A percentile compares a stretch with the other conserved stretches of the same genome.
Evolutionary conservation across 2,888 invertebrate genomes (phyloP).

Genomic region (Netelia fuscicornis): DNA sequence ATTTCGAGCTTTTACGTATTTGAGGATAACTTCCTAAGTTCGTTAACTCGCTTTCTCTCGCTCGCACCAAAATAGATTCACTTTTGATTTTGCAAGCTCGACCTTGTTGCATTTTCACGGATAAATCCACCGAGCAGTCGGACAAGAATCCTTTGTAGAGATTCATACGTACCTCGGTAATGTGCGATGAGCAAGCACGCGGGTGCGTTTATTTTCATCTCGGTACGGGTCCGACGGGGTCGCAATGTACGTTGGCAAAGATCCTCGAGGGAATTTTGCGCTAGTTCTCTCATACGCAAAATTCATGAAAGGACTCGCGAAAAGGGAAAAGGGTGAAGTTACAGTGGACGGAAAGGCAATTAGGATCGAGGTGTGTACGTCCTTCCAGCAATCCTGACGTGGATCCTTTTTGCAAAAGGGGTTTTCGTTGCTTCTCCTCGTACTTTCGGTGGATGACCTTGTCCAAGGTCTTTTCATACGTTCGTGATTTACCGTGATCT

Average conservation of each 20-base stretch:
- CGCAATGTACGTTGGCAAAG: conserved; percentile 45
- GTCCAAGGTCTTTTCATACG: neutral
- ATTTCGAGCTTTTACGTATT: no score
- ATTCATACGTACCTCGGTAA: conserved; percentile 73
- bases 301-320: conserved; percentile 26
- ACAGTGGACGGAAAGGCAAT: conserved; percentile 67
- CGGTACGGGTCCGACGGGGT: conserved; percentile 41
- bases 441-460: neutral
- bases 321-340: conserved; percentile 17
- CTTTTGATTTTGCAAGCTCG: conserved; percentile 38
- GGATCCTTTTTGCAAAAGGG: conserved; percentile 28
- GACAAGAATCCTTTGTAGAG: conserved; percentile 78
- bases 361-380: conserved; percentile 53
- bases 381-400: conserved; percentile 32
- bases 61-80: neutral
- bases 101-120: conserved; percentile 49
- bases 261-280: conserved; percentile 41
- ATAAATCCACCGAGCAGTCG: conserved; percentile 62
- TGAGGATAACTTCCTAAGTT: neutral
- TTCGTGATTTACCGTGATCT: neutral
- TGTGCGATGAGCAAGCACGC: conserved; percentile 37
- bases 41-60: neutral
- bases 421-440: conserved; percentile 27
- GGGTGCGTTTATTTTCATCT: conserved; percentile 52
- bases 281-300: conserved; percentile 37